These are phyloP conservation scores for Onychostoma macrolepis DNA, from an alignment of 2,113 vertebrate species.

Conservation along the genomic window DNA sequence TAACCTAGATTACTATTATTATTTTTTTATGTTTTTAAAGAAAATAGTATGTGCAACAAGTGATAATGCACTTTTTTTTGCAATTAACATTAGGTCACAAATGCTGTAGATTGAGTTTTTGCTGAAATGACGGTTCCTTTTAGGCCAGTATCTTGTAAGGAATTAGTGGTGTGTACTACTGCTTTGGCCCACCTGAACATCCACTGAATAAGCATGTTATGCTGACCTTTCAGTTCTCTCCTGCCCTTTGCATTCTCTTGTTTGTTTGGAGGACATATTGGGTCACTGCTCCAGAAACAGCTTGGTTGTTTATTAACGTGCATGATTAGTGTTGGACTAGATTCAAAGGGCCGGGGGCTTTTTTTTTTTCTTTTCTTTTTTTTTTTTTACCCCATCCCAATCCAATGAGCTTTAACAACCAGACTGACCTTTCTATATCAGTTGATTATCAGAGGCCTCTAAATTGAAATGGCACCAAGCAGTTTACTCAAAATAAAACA, in stretches of 20 bases:
- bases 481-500: background rate
- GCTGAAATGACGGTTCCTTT: background rate
- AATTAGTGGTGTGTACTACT: background rate
- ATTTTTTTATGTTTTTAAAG: background rate
- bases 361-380: too few relatives aligned
- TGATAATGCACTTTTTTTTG: background rate
- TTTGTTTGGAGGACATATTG: conserved; percentile 34
- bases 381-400: conserved; percentile 12
- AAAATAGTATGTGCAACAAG: background rate
- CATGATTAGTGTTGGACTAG: conserved; percentile 59
- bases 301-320: conserved; percentile 73
- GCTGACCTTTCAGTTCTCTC: conserved; percentile 43
- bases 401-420: conserved; percentile 53
- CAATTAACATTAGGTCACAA: background rate
- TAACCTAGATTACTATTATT: background rate
- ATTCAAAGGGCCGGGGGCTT: conserved; percentile 63
- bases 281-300: conserved; percentile 52
- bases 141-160: background rate
- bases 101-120: background rate
- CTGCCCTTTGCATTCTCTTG: background rate
- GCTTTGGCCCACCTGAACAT: background rate
- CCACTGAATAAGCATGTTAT: background rate
- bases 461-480: background rate
- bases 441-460: background rate
- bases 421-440: conserved; percentile 69